A percentile compares a stretch with the other conserved stretches of the same genome.
Evolutionary conservation across 2,888 invertebrate species (phyloP).

Genomic region (Nasonovia ribisnigri): DNA sequence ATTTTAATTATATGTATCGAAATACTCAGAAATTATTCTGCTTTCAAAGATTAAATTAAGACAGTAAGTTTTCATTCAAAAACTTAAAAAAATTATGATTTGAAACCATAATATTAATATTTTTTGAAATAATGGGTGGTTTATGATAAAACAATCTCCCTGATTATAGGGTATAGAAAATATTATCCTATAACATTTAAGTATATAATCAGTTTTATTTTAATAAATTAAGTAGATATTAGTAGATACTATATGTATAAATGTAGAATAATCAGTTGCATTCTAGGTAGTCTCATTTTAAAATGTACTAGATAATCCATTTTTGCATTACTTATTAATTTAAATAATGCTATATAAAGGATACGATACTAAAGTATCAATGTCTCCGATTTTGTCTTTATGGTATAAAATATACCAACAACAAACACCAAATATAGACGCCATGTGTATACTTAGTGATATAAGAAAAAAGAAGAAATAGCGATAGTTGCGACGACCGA

Average conservation of each 20-base stretch:
- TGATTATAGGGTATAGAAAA: not conserved
- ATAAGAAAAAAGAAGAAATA: slow-evolving; percentile 99
- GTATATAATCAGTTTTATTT: not conserved
- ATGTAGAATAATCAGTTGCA: not conserved
- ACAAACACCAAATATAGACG: slow-evolving; percentile 95
- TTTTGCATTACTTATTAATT: not conserved
- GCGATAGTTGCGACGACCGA: slow-evolving; percentile 96
- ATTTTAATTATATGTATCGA: too few species aligned
- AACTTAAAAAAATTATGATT: too few species aligned
- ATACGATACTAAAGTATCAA: slow-evolving; percentile 72
- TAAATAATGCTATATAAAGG: slow-evolving; percentile 67
- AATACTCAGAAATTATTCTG: too few species aligned
- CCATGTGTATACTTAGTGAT: slow-evolving; percentile 96
- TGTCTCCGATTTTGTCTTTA: slow-evolving; percentile 83
- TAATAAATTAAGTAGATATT: not conserved
- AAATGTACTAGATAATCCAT: not conserved
- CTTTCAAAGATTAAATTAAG: too few species aligned
- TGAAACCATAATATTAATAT: too few species aligned
- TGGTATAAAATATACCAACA: slow-evolving; percentile 91
- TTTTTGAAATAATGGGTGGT: too few species aligned
- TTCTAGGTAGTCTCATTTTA: not conserved
- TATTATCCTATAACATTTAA: not conserved
- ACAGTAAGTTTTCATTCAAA: too few species aligned
- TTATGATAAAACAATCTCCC: too few species aligned
- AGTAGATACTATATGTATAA: not conserved